Evolutionary conservation across 1,140 invertebrate genomes (phyloP), one percentile per base, ranked within the genome.

Genomic region (Drosophila kepulauana): DNA sequence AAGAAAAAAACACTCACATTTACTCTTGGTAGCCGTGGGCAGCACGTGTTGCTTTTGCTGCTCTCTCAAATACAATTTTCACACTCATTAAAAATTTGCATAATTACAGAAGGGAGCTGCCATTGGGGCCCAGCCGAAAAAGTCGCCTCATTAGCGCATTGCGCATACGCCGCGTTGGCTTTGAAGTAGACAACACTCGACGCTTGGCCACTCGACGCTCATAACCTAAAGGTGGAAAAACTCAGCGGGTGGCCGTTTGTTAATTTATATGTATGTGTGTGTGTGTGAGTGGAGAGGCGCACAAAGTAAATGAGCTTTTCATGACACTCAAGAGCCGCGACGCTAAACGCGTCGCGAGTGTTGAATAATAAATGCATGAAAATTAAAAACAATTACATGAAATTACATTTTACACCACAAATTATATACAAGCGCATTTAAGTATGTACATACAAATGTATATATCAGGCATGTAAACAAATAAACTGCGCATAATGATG

Each of bases 11-110:
- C 7, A 38, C 35, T 8, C 5, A 33, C 33, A 33, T 33, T 33
- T 33, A 33, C 33, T 5, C 16, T 25, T 3, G 1, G 10, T 11
- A 10, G 20, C 48, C 10, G 11, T 52, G 35, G 11, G 16, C 20
- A 49, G 20, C 82, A 82, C 85, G 78, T 89, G 81, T 89, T 84
- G 85, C 64, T 38, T 10, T 30, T 38, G 35, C 35, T 38, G 35
- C 51, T 48, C 61, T 48, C 61, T 52, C 16, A 48, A 68, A 75
- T 70, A 69, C 69, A 76, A 76, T 79, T 89, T 89, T 89, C 69
- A 85, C 75, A 79, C 81, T 89, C 86, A 89, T 89, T 89, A 89
- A 58, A 85, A 89, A 89, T 89, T 89, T 89, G 86, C 85, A 89
- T 89, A 89, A 89, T 89, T 89, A 85, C 81, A 52, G 45, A 67